These are phyloP conservation scores for Gonocerus acuteangulatus DNA, from an alignment of 2,888 invertebrate genomes.

Conservation along the genomic window DNA sequence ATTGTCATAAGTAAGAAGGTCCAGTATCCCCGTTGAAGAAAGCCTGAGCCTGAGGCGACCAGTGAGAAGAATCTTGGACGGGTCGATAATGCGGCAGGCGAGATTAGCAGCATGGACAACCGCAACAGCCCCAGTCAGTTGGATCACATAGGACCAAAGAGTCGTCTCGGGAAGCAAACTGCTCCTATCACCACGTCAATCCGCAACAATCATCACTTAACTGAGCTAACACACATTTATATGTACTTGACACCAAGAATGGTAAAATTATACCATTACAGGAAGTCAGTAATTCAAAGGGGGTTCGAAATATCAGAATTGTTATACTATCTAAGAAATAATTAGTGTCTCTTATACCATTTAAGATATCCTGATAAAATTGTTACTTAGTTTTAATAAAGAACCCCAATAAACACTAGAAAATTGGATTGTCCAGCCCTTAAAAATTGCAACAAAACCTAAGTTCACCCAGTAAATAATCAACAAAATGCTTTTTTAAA, in stretches of 20 bases:
- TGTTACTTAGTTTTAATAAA: too few species aligned
- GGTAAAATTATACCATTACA: too few species aligned
- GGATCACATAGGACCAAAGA: slow-evolving; percentile 89
- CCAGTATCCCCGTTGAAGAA: slow-evolving; percentile 72
- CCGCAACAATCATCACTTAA: slow-evolving; percentile 14
- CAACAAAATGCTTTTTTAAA: too few species aligned
- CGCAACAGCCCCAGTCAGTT: slow-evolving; percentile 86
- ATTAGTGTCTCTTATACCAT: too few species aligned
- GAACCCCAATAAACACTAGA: too few species aligned
- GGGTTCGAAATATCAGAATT: too few species aligned
- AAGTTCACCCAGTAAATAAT: too few species aligned
- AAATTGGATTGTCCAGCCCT: too few species aligned
- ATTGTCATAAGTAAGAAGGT: slow-evolving; percentile 68
- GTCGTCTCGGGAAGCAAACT: slow-evolving; percentile 77
- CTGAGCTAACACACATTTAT: slow-evolving; percentile 21
- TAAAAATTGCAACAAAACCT: too few species aligned
- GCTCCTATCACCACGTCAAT: slow-evolving; percentile 44
- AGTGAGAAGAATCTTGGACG: slow-evolving; percentile 80
- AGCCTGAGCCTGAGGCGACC: slow-evolving; percentile 67
- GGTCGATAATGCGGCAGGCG: slow-evolving; percentile 78
- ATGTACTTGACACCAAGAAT: slow-evolving; percentile 9
- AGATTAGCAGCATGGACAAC: slow-evolving; percentile 76
- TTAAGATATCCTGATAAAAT: too few species aligned
- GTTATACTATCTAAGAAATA: too few species aligned
- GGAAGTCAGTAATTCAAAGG: too few species aligned